phyloP scores from a whole-genome alignment of 2,888 invertebrate genomes.

The Ptilodon capucinus region DNA sequence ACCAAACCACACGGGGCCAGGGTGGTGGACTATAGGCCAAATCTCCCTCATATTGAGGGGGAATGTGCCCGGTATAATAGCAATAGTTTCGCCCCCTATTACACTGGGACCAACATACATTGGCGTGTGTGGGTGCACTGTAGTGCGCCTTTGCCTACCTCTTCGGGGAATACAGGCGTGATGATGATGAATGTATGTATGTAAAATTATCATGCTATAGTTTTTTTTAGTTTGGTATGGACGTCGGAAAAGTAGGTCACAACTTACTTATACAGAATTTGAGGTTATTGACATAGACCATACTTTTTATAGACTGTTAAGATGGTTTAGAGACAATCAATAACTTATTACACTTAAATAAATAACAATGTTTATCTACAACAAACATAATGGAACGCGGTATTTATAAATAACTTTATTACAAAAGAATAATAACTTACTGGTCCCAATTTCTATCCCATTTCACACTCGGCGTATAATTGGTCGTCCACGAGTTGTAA shows the following conservation, averaged over 20 bases:
- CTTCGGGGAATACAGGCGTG: too few species aligned
- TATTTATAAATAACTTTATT: not conserved
- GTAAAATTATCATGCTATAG: too few species aligned
- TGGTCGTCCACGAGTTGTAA: conserved; percentile 87
- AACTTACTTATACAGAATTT: conserved; percentile 1
- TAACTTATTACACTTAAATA: not conserved
- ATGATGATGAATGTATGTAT: too few species aligned
- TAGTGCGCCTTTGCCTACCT: too few species aligned
- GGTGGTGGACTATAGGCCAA: too few species aligned
- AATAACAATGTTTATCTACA: not conserved
- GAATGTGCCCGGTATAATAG: too few species aligned
- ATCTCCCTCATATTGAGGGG: too few species aligned
- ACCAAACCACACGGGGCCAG: too few species aligned
- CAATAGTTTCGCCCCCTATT: too few species aligned
- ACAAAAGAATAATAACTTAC: conserved; percentile 70
- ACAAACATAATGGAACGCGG: not conserved
- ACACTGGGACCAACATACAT: too few species aligned
- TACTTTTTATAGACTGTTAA: not conserved
- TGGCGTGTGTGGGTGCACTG: too few species aligned
- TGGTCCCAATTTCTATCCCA: conserved; percentile 97
- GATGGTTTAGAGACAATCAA: not conserved
- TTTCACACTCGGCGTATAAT: conserved; percentile 84
- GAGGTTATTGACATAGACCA: not conserved
- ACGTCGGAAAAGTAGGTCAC: conserved; percentile 8
- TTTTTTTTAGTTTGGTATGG: not conserved